phyloP scores from a whole-genome alignment of 1,140 invertebrate species.

The Drosophila nebulosa region DNA sequence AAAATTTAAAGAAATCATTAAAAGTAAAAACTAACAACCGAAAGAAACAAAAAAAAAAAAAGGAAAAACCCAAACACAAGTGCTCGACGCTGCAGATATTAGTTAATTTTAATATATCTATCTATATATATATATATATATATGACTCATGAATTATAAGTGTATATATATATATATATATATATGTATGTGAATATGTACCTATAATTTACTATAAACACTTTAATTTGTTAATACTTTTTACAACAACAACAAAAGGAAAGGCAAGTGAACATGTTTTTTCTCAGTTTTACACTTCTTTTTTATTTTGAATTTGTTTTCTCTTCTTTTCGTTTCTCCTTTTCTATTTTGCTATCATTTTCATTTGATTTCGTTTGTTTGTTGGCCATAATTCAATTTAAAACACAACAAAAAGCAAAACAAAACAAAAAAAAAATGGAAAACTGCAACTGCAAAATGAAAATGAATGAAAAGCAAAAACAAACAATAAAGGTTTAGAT shows the following conservation, averaged over 20 bases:
- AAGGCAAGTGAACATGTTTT: background rate
- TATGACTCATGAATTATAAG: background rate
- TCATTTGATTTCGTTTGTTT: background rate
- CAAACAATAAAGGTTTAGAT: constrained; percentile 81
- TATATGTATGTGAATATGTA: background rate
- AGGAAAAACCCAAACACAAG: constrained; percentile 62
- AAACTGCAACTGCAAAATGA: constrained; percentile 54
- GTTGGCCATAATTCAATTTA: background rate
- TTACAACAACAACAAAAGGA: background rate
- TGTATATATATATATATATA: background rate
- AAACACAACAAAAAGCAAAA: constrained; percentile 24
- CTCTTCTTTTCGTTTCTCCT: background rate
- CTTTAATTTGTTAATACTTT: background rate
- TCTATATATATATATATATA: background rate
- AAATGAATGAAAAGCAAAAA: constrained; percentile 23
- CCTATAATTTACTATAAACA: background rate
- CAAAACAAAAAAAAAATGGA: constrained; percentile 26
- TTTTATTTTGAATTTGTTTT: background rate
- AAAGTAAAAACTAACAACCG: background rate
- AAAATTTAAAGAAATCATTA: background rate
- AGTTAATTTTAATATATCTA: constrained; percentile 41
- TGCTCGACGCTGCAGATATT: constrained; percentile 70
- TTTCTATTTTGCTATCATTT: background rate
- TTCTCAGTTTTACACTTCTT: background rate
- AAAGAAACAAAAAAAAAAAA: constrained; percentile 34